Evolutionary conservation across 2,797 vertebrate genomes (phyloP), one percentile per base, ranked within the genome.

Genomic region (Meda fulgida): DNA sequence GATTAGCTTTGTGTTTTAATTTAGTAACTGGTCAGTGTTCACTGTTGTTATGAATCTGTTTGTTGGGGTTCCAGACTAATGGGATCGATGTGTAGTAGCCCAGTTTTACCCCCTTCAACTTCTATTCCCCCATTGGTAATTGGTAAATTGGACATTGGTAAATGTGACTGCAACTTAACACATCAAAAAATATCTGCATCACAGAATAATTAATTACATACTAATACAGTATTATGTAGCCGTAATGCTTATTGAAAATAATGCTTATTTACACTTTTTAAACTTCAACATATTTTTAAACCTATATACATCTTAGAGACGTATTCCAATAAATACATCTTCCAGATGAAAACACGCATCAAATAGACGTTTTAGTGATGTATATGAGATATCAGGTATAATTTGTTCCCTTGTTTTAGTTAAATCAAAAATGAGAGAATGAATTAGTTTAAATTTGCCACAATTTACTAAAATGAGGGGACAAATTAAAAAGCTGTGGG

Each of bases 271-370:
- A 18, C 46, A 48, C 46, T 48, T 16, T 48, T 48, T 53, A 53
- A 53, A 21, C 51, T 21, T 48, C 16, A 48, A 48, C 14, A 48
- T 18, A 48, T 16, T 16, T 48, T 48, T 48, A 48, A 18, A 48
- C 1, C 43, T 48, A 46, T 43, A 43, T 46, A 5, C 14, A 48
- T 48, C 46, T 18, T 48, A 48, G 46, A 48, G 16, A 6, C 1
- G 46, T 18, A 48, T 48, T 18, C 16, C 1, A 18, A 48, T 48
- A 48, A 48, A 48, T 48, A 43, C 76, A 46, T 80, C 31, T 63
- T 65, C 67, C 67, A 46, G 53, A 79, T 71, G 23, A 80, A 72
- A 80, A 63, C 31, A 63, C 38, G 60, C 51, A 70, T 78, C 23
- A 69, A 19, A 84, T 43, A 46, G 36, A 69, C 11, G 7, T 58